Evolutionary conservation across 2,888 invertebrate species (phyloP), one percentile per base, ranked within the genome.

Genomic region (Eristalis tenax): DNA sequence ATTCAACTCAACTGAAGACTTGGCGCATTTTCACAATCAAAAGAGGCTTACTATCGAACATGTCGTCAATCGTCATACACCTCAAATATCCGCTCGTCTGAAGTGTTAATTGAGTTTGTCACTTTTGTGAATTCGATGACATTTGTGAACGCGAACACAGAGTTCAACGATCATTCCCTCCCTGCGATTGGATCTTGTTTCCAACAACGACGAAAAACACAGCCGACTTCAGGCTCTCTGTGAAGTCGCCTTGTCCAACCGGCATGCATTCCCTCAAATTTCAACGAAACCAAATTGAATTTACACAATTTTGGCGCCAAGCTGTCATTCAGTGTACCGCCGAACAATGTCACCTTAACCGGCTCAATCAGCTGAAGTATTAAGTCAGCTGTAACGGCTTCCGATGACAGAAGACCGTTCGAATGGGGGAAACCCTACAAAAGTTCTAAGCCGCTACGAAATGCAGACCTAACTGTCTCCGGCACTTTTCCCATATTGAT

Each of bases 401-500:
- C 23, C 23, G 50, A 50, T 50, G 50, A 50, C 35, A 40, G 40
- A 13, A 11, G 63, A 56, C 35, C 10, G 10, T 38, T 68, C 28
- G 11, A 69, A 70, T 78, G 13, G 15, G 13, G 15, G 87, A 87
- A 83, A 76, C 87, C 87, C 69, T 87, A 87, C 76, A 59, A 75
- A 79, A 66, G 43, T 50, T 64, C 50, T 38, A 75, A 76, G 75
- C 35, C 26, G 26, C 32, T 40, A 15, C 28, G 70, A 50, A 65
- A 71, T 68, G 28, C 66, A 66, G 11, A 32, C 59, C 57, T 11
- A 79, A 80, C 79, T 83, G 87, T 87, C 87, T 79, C 26, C 66
- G 79, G 40, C 28, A 76, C 68, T 83, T 76, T 79, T 79, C 75
- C 79, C 71, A 75, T 75, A 76, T 79, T 87, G 73, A 87, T 87